These are phyloP conservation scores for Conops quadrifasciatus DNA, from an alignment of 2,888 invertebrate genomes.

Conservation along the genomic window DNA sequence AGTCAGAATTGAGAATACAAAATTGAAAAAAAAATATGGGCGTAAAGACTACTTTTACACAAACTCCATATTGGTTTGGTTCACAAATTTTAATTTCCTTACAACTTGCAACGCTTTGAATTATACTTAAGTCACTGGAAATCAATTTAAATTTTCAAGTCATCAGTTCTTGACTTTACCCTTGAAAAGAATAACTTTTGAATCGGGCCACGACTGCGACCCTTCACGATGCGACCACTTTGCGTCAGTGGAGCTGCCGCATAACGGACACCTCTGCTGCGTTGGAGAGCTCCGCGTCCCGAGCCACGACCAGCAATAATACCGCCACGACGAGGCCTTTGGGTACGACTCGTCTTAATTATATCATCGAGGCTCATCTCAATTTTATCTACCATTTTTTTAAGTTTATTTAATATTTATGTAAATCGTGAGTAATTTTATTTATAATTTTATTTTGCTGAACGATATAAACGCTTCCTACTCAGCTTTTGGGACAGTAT, in stretches of 20 bases:
- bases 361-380: constrained; percentile 98
- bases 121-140: constrained; percentile 7
- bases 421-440: too few relatives aligned
- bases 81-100: background rate
- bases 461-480: background rate
- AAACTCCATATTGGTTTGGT: background rate
- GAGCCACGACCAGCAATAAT: constrained; percentile 65
- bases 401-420: background rate
- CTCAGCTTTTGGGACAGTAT: background rate
- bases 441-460: too few relatives aligned
- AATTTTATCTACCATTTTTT: constrained; percentile 78
- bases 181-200: constrained; percentile 65
- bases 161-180: constrained; percentile 52
- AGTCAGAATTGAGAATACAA: background rate
- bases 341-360: constrained; percentile 80
- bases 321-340: constrained; percentile 69
- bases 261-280: constrained; percentile 68
- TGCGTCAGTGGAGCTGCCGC: constrained; percentile 54
- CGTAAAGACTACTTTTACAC: background rate
- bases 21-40: background rate
- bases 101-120: background rate
- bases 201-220: constrained; percentile 75
- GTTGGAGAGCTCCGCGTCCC: constrained; percentile 67
- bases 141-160: constrained; percentile 16
- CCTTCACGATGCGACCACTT: constrained; percentile 70